A percentile compares a stretch with the other conserved stretches of the same genome.
Conservation (phyloP, 2,113 vertebrate species). For the Cercocebus atys region DNA sequence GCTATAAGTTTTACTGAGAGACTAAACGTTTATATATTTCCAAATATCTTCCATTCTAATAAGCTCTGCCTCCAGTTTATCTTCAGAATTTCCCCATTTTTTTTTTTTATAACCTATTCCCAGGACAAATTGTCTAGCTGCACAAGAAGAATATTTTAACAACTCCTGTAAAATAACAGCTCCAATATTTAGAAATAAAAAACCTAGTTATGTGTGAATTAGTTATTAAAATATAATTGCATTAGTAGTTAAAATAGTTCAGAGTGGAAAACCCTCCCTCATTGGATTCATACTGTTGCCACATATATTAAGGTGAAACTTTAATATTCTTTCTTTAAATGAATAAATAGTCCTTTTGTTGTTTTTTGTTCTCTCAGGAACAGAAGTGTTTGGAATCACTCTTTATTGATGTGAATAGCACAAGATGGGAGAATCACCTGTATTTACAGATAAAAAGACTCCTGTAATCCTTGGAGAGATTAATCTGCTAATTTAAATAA, state of each 20-base stretch:
- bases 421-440: conserved; percentile 22
- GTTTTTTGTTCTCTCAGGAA: conserved; percentile 1
- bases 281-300: not conserved
- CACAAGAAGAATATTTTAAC: not conserved
- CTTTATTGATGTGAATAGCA: conserved; percentile 30
- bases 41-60: not conserved
- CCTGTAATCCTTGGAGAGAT: not conserved
- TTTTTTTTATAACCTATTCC: not conserved
- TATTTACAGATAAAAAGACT: conserved; percentile 43
- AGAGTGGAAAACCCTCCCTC: not conserved
- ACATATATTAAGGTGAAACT: not conserved
- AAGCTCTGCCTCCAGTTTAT: not conserved
- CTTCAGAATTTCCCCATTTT: not conserved
- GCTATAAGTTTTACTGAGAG: not conserved
- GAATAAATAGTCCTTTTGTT: not conserved
- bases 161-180: not conserved
- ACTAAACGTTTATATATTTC: not conserved
- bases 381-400: conserved; percentile 46
- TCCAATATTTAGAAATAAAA: not conserved
- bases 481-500: conserved; percentile 55
- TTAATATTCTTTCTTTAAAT: not conserved
- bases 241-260: not conserved
- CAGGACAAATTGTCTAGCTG: not conserved
- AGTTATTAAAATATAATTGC: not conserved
- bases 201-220: not conserved